Base-by-base conservation (phyloP, 2,113 vertebrate genomes). In the Bambusicola thoracicus region DNA sequence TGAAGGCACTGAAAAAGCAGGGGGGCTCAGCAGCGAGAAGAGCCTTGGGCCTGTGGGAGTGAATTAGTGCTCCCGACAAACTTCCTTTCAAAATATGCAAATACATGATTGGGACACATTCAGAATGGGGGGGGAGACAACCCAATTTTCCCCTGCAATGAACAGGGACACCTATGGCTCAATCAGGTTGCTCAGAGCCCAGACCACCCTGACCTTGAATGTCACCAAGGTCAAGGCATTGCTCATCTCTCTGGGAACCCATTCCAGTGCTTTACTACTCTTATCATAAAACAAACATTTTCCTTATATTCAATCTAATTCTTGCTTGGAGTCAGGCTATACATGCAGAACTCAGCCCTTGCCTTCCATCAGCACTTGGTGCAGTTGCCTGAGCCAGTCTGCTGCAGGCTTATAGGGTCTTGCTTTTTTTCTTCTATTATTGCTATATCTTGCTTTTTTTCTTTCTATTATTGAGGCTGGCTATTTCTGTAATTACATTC, bases 21-120 rank as follows among this genome's bases (percentile, higher is more conserved):
- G 1, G 0, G 32, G 27, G 18, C 36, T 81, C 0, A 0, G 13
- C 69, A 24, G 8, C 20, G 30, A 78, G 51, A 41, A 67, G 2
- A 69, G n/a, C n/a, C n/a, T n/a, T n/a, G 63, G 38, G 46, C 56
- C 19, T 56, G 51, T 70, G 46, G 30, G 49, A 69, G 59, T 49
- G 32, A 81, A 36, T 49, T 67, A 67, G 10, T 55, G 29, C 16
- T 70, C 2, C 0, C n/a, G 21, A n/a, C 43, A 53, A 22, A 25
- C 32, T 48, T 32, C 44, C 30, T 14, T 38, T 62, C 48, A 27
- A 29, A 51, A 70, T 34, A 49, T 16, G 16, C 18, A 22, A 30
- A 7, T 16, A 22, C 17, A 10, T 29, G 61, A 16, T n/a, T 5
- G 12, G 36, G 38, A 65, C 11, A 30, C 21, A 36, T 7, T 32